Percentiles rank a stretch among this genome's conserved stretches.
Conservation (phyloP, 2,888 invertebrate genomes). For the Drosophila niveifrons region DNA sequence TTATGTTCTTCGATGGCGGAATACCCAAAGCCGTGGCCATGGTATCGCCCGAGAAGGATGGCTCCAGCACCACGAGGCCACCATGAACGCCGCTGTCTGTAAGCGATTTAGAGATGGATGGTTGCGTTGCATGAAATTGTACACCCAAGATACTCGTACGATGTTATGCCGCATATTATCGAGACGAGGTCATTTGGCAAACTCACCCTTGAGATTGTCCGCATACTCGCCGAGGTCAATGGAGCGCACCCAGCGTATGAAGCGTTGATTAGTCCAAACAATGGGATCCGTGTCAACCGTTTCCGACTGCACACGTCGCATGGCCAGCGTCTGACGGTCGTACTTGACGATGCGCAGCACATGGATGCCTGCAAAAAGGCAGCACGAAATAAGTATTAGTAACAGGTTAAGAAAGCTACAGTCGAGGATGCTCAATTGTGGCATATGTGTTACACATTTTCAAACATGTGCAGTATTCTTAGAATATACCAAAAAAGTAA, state of each 20-base stretch:
- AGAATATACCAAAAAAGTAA: too few species aligned
- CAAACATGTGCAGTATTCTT: too few species aligned
- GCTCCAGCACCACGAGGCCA: constrained; percentile 96
- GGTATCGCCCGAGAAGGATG: constrained; percentile 97
- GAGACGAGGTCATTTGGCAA: background rate
- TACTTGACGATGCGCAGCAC: constrained; percentile 96
- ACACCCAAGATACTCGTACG: background rate
- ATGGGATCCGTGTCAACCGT: constrained; percentile 95
- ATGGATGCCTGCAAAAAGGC: constrained; percentile 88
- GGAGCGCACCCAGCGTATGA: constrained; percentile 96
- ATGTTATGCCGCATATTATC: background rate
- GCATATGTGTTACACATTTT: too few species aligned
- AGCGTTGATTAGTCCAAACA: constrained; percentile 98
- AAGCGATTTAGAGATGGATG: background rate
- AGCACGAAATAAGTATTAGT: too few species aligned
- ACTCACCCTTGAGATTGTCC: constrained; percentile 94
- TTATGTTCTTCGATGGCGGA: constrained; percentile 96
- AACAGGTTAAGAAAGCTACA: too few species aligned
- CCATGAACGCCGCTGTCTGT: constrained; percentile 97
- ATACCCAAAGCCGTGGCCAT: constrained; percentile 97
- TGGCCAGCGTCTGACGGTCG: constrained; percentile 94
- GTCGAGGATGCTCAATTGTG: too few species aligned
- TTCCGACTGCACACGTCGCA: constrained; percentile 95
- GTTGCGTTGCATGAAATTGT: constrained; percentile 6
- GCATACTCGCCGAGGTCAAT: constrained; percentile 97